phyloP scores from a whole-genome alignment of 2,888 invertebrate species.

The Bellardia pandia region DNA sequence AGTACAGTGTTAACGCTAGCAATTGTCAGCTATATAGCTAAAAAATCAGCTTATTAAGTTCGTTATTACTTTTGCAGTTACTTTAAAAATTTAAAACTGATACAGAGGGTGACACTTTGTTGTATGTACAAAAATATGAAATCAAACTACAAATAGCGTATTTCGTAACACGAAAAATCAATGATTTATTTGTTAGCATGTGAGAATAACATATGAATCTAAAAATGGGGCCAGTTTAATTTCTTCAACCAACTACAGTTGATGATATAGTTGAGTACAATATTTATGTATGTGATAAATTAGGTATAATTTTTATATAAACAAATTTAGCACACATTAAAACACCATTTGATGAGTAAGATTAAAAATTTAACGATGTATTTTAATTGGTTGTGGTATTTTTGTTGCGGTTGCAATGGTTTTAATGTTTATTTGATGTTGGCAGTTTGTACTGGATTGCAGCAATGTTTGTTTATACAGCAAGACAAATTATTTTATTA shows the following conservation, averaged over 20 bases:
- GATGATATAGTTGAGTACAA: background rate
- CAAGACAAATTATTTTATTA: background rate
- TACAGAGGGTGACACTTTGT: too few species aligned
- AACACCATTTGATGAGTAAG: background rate
- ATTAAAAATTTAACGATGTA: slow-evolving; percentile 14
- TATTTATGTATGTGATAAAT: slow-evolving; percentile 46
- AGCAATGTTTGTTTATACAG: background rate
- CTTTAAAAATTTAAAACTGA: too few species aligned
- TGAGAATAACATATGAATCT: too few species aligned
- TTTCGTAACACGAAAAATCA: too few species aligned
- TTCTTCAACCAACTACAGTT: background rate
- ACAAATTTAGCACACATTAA: slow-evolving; percentile 28
- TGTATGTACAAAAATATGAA: too few species aligned
- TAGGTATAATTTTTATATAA: slow-evolving; percentile 28
- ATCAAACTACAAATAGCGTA: too few species aligned
- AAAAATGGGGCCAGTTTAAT: too few species aligned
- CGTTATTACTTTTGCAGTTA: too few species aligned
- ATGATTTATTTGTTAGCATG: too few species aligned
- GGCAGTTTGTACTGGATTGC: background rate
- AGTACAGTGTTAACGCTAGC: too few species aligned
- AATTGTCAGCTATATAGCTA: too few species aligned
- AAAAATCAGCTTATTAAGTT: too few species aligned
- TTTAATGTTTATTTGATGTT: background rate
- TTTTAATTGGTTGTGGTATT: slow-evolving; percentile 4
- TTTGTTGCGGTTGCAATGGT: background rate